Percentiles rank a stretch among this genome's conserved stretches.
These are phyloP conservation scores for Drosophila histrio DNA, from an alignment of 2,888 invertebrate species.

Conservation along the genomic window DNA sequence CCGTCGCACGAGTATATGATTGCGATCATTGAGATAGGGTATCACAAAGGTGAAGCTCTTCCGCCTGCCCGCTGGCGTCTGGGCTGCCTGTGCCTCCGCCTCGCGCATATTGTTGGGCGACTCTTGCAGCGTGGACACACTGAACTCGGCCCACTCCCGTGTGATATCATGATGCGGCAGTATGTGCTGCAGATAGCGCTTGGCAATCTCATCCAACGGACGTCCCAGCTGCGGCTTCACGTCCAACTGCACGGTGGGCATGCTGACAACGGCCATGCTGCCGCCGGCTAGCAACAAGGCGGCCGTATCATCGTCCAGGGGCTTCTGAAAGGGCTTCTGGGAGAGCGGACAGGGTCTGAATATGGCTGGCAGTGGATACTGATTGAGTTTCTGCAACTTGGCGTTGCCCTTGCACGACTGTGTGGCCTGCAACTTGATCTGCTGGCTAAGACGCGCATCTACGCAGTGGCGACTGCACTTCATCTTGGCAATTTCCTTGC, in stretches of 20 bases:
- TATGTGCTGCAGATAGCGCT: conserved; percentile 83
- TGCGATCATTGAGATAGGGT: conserved; percentile 86
- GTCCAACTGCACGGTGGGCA: conserved; percentile 83
- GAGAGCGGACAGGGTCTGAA: conserved; percentile 83
- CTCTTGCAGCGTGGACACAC: conserved; percentile 80
- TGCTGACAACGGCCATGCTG: conserved; percentile 81
- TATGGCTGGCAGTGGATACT: conserved; percentile 63
- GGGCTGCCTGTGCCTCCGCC: conserved; percentile 54
- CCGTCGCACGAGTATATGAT: conserved; percentile 85
- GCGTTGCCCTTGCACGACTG: background rate
- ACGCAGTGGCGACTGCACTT: conserved; percentile 42
- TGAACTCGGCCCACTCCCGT: conserved; percentile 84
- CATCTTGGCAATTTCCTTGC: conserved; percentile 1
- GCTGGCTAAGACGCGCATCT: conserved; percentile 63
- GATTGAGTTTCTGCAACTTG: conserved; percentile 66
- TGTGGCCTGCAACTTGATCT: conserved; percentile 67
- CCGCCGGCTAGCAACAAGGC: conserved; percentile 76
- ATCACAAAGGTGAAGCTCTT: conserved; percentile 86
- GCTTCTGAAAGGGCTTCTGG: conserved; percentile 76
- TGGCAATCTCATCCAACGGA: conserved; percentile 81
- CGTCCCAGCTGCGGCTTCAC: conserved; percentile 81
- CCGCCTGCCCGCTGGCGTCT: conserved; percentile 55
- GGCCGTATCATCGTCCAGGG: conserved; percentile 79
- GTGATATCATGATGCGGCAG: conserved; percentile 82
- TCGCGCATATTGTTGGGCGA: conserved; percentile 51